Evolutionary conservation across 1,140 invertebrate genomes (phyloP), one percentile per base, ranked within the genome.

Genomic region (Temnothorax nylanderi): DNA sequence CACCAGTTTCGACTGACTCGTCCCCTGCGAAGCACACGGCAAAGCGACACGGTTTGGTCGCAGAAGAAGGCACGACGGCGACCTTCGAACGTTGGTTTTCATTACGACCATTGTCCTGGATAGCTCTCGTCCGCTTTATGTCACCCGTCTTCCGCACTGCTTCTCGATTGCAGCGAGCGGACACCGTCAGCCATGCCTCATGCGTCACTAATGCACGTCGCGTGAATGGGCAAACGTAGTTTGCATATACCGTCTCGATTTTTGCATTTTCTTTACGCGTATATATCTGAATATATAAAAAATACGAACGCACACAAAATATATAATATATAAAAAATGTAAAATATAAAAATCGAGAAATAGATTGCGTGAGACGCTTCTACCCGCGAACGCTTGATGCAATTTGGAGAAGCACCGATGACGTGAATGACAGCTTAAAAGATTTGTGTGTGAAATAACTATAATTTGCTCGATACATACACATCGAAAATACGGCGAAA

Each of bases 1-100:
- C 76, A 82, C 91, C 74, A 91, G 87, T 93, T 93, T 93, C 89
- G 81, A 94, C 92, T 93, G 91, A 91, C 76, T 77, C 41, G 21
- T 87, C 69, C 34, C 81, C 84, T 21, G 56, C 60, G 49, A 44
- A 49, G 47, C 77, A 13, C 77, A 13, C 65, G 49, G 77, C 71
- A 47, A 41, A 16, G 51, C 87, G 58, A 88, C 72, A 80, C 77
- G 85, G 89, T 92, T 87, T 87, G 58, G 78, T 92, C 60, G 85
- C 67, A 69, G 90, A 93, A 87, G 92, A 90, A 71, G 82, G 82
- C 71, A 71, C 87, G 32, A 44, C 54, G 81, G 72, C 88, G 92
- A 90, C 92, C 92, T 93, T 94, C 92, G 90, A 74, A 89, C 91
- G 72, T 58, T 69, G 87, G 88, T 93, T 93, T 92, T 87, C 92